phyloP scores from a whole-genome alignment of 1,140 invertebrate species.

The Asbolus verrucosus region DNA sequence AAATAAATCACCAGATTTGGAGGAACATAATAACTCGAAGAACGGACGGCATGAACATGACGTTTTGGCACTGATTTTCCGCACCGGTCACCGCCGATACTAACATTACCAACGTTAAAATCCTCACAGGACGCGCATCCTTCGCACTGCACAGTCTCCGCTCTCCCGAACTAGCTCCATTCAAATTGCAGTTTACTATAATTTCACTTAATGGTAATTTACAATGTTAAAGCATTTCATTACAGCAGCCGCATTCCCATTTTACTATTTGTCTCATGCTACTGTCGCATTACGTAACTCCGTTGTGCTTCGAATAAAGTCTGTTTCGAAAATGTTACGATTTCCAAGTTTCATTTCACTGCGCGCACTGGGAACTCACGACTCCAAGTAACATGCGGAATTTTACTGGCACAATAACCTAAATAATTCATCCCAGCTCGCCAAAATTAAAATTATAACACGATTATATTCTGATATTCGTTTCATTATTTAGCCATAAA shows the following conservation, averaged over 20 bases:
- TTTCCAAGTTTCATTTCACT: neutral
- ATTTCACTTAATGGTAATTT: slow-evolving; percentile 2
- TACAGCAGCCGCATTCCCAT: neutral
- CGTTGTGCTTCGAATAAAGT: too few species aligned
- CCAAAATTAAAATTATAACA: slow-evolving; percentile 8
- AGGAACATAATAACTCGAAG: slow-evolving; percentile 4
- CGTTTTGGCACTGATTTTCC: slow-evolving; percentile 21
- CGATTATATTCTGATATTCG: neutral
- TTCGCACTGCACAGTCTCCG: slow-evolving; percentile 27
- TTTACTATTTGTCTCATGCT: neutral
- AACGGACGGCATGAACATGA: slow-evolving; percentile 20
- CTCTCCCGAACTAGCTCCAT: neutral
- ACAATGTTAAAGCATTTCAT: slow-evolving; percentile 1
- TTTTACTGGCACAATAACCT: slow-evolving; percentile 5
- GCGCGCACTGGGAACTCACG: neutral
- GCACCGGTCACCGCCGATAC: slow-evolving; percentile 23
- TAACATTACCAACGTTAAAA: slow-evolving; percentile 20
- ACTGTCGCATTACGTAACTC: neutral
- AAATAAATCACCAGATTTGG: slow-evolving; percentile 18
- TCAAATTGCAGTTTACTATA: slow-evolving; percentile 17
- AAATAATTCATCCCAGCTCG: slow-evolving; percentile 2
- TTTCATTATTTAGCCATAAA: neutral
- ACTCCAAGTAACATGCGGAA: neutral
- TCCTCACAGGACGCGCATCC: slow-evolving; percentile 24
- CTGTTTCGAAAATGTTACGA: neutral